phyloP scores from a whole-genome alignment of 1,140 invertebrate genomes.

The Elymnias hypermnestra region DNA sequence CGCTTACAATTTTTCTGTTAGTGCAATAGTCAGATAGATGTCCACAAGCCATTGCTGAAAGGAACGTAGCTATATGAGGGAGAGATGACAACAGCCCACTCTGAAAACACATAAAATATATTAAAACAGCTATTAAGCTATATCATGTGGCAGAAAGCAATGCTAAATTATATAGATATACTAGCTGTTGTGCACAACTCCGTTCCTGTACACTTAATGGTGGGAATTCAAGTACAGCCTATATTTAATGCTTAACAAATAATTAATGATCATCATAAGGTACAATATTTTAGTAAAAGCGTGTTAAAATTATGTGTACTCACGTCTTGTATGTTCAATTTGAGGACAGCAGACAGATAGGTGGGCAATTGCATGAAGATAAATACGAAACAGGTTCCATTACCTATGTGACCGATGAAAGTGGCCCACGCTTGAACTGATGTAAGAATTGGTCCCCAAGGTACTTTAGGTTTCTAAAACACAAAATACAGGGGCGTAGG shows the following conservation, averaged over 20 bases:
- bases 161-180: too few species aligned
- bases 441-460: slow-evolving; percentile 86
- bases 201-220: too few species aligned
- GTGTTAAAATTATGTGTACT: slow-evolving; percentile 24
- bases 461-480: slow-evolving; percentile 69
- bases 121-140: not conserved
- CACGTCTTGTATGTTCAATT: slow-evolving; percentile 83
- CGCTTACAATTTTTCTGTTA: slow-evolving; percentile 41
- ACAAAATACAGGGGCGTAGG: too few species aligned
- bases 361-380: slow-evolving; percentile 92
- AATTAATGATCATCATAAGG: too few species aligned
- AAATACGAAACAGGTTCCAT: slow-evolving; percentile 93
- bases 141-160: too few species aligned
- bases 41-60: slow-evolving; percentile 54
- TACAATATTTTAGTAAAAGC: too few species aligned
- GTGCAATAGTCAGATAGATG: slow-evolving; percentile 52
- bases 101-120: slow-evolving; percentile 45
- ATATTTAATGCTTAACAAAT: too few species aligned
- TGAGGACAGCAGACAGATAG: slow-evolving; percentile 89
- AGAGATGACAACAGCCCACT: slow-evolving; percentile 80
- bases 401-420: slow-evolving; percentile 85
- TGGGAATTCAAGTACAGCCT: too few species aligned
- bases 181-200: too few species aligned
- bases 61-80: slow-evolving; percentile 75
- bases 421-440: slow-evolving; percentile 89